Conservation (phyloP, 2,113 vertebrate species). For the Cnemophilus loriae region DNA sequence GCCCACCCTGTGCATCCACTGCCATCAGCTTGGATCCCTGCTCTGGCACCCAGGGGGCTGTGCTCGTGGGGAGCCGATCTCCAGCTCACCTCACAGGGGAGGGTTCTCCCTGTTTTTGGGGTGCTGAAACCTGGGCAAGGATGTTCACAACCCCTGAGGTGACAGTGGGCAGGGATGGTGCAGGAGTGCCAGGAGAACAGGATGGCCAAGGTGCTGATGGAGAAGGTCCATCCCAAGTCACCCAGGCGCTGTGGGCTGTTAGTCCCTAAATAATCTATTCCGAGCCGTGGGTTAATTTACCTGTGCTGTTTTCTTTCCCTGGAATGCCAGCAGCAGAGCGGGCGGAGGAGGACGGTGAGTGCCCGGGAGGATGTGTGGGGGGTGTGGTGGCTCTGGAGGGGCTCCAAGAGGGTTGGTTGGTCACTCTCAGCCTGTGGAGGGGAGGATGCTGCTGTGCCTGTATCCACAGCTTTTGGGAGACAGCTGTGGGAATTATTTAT, state of each 20-base stretch:
- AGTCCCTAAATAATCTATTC: neutral
- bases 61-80: neutral
- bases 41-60: neutral
- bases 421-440: neutral
- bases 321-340: conserved; percentile 4
- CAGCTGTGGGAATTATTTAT: fast-evolving
- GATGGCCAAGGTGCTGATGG: neutral
- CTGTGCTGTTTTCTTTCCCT: conserved; percentile 42
- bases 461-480: fast-evolving
- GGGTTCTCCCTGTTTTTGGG: neutral
- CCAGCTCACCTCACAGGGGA: neutral
- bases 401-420: fast-evolving
- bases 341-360: conserved; percentile 39
- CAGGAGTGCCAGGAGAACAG: neutral
- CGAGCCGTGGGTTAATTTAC: neutral
- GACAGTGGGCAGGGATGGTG: neutral
- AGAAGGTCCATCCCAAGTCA: neutral
- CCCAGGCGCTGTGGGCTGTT: fast-evolving
- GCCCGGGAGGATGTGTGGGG: neutral
- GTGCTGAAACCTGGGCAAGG: neutral
- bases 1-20: neutral
- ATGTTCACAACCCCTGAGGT: neutral
- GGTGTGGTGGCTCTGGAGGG: neutral
- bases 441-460: neutral
- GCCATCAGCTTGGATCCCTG: neutral